Evolutionary conservation across 2,113 vertebrate species (phyloP).

Genomic region (Nyctibius bracteatus): DNA sequence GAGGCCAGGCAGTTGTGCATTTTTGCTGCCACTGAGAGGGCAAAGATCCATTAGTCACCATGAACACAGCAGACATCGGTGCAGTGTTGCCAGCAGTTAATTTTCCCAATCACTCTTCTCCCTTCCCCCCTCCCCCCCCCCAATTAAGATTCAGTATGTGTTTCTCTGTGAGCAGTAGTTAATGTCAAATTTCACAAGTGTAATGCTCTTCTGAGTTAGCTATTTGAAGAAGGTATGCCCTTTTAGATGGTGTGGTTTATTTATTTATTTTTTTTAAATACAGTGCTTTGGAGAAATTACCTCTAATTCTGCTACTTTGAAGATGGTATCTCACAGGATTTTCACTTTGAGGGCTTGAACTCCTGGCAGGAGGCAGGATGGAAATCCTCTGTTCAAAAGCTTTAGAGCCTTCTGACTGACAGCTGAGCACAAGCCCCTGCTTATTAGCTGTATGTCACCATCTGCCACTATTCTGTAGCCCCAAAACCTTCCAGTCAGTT

Average conservation of each 20-base stretch:
- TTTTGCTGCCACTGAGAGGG: constrained; percentile 18
- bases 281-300: constrained; percentile 32
- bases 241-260: neutral
- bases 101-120: neutral
- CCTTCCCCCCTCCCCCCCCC: neutral
- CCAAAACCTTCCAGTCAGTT: constrained; percentile 25
- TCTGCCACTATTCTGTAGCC: constrained; percentile 50
- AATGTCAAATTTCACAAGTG: constrained; percentile 31
- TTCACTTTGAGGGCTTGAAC: constrained; percentile 58
- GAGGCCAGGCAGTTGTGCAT: neutral
- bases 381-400: constrained; percentile 64
- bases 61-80: neutral
- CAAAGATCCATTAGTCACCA: constrained; percentile 28
- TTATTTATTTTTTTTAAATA: neutral
- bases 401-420: constrained; percentile 49
- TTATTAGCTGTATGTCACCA: constrained; percentile 60
- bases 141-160: constrained; percentile 45
- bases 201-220: neutral
- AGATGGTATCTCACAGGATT: constrained; percentile 49
- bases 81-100: constrained; percentile 2
- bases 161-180: neutral
- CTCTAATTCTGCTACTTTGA: constrained; percentile 55
- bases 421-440: constrained; percentile 55
- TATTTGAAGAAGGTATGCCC: neutral
- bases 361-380: constrained; percentile 55